Evolutionary conservation across 2,797 vertebrate species (phyloP), one percentile per base, ranked within the genome.

Genomic region (Psittacula echo): DNA sequence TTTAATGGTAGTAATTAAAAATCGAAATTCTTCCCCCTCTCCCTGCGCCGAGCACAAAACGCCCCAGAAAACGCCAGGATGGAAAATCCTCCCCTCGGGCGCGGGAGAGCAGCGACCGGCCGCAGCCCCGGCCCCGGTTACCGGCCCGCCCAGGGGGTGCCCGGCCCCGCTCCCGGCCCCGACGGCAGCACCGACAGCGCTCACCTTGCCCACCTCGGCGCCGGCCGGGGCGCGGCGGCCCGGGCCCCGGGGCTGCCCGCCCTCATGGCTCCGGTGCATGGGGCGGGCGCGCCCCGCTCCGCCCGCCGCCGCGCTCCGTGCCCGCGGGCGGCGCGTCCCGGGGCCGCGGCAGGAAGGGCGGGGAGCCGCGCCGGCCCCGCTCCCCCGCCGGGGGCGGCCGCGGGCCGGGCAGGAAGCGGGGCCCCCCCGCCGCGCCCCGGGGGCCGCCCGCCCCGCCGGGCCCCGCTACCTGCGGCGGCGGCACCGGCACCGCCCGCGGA

Each of bases 1-100:
- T 99, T 98, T 99, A 99, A 99, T 99, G 98, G 98, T 98, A 98
- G 98, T 98, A 99, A 99, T 99, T 99, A 99, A 99, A 98, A 99
- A 99, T 98, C 98, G 98, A 98, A 98, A 99, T 98, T 98, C 98
- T 98, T 95, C 93, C 93, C 90, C 94, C 93, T 82, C 94, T 94
- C 94, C 90, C 93, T 58, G 74, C 91, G 90, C 95, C 97, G 96
- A 78, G 94, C 95, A 96, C 95, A 97, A 97, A 98, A 97, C 97
- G 96, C 97, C 96, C 97, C 95, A 97, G 98, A 97, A 98, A 98
- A 98, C 97, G 98, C 97, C 95, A 96, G 98, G 97, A 97, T 97
- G 95, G 97, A 97, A 98, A 98, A 98, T 97, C 98, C 79, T 82
- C 83, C 90, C 83, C 85, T 85, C 51, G 34, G 82, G 87, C 23